A percentile compares a stretch with the other conserved stretches of the same genome.
phyloP scores from a whole-genome alignment of 2,888 invertebrate genomes.

The Coelopa pilipes region DNA sequence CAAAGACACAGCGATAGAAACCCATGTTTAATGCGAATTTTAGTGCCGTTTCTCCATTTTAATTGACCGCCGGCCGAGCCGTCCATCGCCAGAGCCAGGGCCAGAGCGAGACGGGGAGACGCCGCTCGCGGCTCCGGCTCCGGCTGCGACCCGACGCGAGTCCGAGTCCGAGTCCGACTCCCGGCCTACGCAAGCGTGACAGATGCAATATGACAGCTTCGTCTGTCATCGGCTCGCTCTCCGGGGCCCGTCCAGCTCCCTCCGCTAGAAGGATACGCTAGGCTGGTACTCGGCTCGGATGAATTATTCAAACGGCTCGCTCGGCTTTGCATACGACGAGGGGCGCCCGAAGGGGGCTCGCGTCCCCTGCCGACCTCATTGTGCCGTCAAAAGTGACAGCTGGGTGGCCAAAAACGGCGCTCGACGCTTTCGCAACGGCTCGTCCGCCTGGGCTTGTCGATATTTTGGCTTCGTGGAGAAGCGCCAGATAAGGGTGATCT shows the following conservation, averaged over 20 bases:
- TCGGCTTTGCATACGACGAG: too few relatives aligned
- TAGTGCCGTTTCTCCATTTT: constrained; percentile 31
- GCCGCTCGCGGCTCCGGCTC: constrained; percentile 29
- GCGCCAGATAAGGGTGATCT: neutral
- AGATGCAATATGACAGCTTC: constrained; percentile 33
- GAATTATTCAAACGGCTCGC: too few relatives aligned
- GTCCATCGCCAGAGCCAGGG: neutral
- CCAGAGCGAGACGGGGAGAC: neutral
- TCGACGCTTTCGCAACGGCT: too few relatives aligned
- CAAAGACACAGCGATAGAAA: neutral
- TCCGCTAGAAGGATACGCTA: too few relatives aligned
- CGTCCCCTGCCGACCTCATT: too few relatives aligned
- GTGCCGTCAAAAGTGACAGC: constrained; percentile 23
- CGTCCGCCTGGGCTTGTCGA: too few relatives aligned
- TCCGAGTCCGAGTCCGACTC: too few relatives aligned
- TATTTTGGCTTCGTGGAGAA: neutral
- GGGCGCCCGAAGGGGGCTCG: too few relatives aligned
- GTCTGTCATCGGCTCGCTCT: too few relatives aligned
- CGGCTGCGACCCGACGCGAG: too few relatives aligned
- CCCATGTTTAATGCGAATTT: constrained; percentile 37
- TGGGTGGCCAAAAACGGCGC: neutral
- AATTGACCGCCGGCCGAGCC: constrained; percentile 13
- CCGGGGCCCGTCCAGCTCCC: too few relatives aligned
- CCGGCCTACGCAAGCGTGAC: constrained; percentile 15
- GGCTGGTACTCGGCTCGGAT: too few relatives aligned